These are phyloP conservation scores for Crenuchus spilurus DNA, from an alignment of 2,797 vertebrate genomes.

Conservation along the genomic window DNA sequence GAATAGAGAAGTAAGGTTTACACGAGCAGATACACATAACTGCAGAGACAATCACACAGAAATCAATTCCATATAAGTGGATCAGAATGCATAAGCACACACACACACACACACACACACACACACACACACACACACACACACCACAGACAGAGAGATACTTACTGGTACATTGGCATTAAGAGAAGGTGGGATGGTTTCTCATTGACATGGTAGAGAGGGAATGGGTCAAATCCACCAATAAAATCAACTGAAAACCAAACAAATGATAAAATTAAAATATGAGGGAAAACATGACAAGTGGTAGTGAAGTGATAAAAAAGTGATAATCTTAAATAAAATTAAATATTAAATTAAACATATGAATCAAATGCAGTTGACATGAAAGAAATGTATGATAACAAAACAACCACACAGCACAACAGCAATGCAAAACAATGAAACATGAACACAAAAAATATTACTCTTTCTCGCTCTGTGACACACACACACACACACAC, in stretches of 20 bases:
- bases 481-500: conserved; percentile 6
- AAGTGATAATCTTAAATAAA: background rate
- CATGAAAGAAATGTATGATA: background rate
- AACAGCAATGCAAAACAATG: background rate
- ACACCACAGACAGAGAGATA: conserved; percentile 64
- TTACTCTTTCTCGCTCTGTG: conserved; percentile 16
- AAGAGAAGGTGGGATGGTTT: conserved; percentile 92
- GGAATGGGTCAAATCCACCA: conserved; percentile 97
- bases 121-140: conserved; percentile 19
- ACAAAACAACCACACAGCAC: background rate
- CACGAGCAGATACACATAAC: background rate
- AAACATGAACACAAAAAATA: background rate
- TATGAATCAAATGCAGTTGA: background rate
- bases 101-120: conserved; percentile 5
- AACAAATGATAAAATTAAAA: conserved; percentile 51
- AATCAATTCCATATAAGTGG: background rate
- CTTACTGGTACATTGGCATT: conserved; percentile 92
- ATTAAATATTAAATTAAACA: background rate
- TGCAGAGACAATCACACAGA: background rate
- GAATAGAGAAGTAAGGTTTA: conserved; percentile 14
- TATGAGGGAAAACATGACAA: background rate
- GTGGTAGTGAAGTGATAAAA: background rate
- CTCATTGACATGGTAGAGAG: conserved; percentile 96
- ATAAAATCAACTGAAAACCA: conserved; percentile 98
- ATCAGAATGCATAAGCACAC: background rate